Conservation (phyloP, 2,797 vertebrate species). For the Lutjanus argentimaculatus region DNA sequence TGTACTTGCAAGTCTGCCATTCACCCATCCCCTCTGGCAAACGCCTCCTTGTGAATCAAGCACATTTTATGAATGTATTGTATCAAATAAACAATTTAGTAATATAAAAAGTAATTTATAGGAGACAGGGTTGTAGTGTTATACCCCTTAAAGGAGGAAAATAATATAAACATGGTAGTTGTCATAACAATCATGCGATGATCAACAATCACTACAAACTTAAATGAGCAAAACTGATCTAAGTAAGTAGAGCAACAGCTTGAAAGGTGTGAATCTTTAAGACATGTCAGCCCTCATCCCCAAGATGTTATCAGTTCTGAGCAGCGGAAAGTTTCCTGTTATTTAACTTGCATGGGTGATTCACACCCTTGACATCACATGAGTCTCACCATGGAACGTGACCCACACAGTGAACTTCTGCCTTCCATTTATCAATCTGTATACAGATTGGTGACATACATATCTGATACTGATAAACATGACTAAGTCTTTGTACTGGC, state of each 20-base stretch:
- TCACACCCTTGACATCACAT: conserved; percentile 11
- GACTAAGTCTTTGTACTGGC: background rate
- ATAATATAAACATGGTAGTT: background rate
- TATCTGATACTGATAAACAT: background rate
- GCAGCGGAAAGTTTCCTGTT: conserved; percentile 35
- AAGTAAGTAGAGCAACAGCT: background rate
- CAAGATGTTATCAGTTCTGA: background rate
- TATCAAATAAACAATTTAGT: too few species aligned
- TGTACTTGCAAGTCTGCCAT: too few species aligned
- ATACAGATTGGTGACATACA: background rate
- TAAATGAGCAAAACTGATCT: background rate
- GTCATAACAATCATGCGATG: background rate
- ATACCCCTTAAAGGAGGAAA: background rate
- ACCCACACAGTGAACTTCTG: background rate
- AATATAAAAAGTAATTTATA: too few species aligned
- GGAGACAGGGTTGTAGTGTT: too few species aligned
- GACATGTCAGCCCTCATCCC: too few species aligned
- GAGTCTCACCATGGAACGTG: background rate
- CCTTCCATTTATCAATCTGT: background rate
- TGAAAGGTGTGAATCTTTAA: background rate
- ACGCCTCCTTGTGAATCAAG: too few species aligned
- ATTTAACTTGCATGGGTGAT: background rate
- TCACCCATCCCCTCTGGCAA: too few species aligned
- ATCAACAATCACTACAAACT: background rate
- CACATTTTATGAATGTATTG: too few species aligned